A percentile compares a stretch with the other conserved stretches of the same genome.
phyloP scores from a whole-genome alignment of 2,797 vertebrate genomes.

The Alosa sapidissima region DNA sequence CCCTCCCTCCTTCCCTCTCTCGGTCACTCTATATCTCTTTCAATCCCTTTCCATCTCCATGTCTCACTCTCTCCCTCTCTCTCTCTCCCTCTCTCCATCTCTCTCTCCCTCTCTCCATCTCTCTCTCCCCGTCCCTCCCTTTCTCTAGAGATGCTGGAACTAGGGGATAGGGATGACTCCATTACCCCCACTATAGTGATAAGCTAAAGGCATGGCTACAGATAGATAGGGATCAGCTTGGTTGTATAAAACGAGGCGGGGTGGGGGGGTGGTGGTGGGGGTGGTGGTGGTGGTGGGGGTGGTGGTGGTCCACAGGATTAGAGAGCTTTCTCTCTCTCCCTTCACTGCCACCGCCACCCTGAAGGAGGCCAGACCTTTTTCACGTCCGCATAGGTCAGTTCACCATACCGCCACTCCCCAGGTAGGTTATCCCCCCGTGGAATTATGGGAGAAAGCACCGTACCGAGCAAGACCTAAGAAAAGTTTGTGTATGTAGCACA shows the following conservation, averaged over 20 bases:
- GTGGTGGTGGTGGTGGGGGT: background rate
- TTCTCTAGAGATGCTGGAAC: background rate
- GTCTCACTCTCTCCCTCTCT: background rate
- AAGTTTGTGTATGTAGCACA: background rate
- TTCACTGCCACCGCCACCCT: conserved; percentile 56
- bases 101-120: background rate
- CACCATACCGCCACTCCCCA: background rate
- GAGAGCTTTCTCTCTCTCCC: conserved; percentile 34
- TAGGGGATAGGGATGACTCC: conserved; percentile 45
- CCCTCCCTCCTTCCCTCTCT: background rate
- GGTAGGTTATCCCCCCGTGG: background rate
- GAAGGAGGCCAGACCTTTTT: background rate
- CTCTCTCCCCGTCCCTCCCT: background rate
- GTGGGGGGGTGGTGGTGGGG: background rate
- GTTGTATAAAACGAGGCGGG: conserved; percentile 32
- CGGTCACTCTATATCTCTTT: background rate
- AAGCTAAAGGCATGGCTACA: conserved; percentile 31
- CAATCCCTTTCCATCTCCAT: conserved; percentile 5
- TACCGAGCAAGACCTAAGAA: background rate
- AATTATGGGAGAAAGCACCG: background rate
- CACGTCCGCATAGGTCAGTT: background rate
- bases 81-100: background rate
- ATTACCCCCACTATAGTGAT: conserved; percentile 40
- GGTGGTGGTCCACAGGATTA: conserved; percentile 13
- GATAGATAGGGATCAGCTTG: conserved; percentile 43